Percentiles rank a stretch among this genome's conserved stretches.
These are phyloP conservation scores for Patella caerulea DNA, from an alignment of 2,888 invertebrate genomes.

Conservation along the genomic window DNA sequence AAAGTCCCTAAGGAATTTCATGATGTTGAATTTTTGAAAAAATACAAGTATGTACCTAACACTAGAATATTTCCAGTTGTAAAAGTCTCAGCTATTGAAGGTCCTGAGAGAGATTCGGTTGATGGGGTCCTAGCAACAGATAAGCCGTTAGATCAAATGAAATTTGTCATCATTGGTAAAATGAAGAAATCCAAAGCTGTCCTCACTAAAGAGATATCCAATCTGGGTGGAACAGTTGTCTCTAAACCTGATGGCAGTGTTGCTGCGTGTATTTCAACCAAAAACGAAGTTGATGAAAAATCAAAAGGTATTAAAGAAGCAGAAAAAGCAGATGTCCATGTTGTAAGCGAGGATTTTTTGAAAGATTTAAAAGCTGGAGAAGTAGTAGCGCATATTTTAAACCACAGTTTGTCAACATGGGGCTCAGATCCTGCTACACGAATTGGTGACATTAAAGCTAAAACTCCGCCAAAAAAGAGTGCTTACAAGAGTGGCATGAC, in stretches of 20 bases:
- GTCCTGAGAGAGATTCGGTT: slow-evolving; percentile 55
- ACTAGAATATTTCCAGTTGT: slow-evolving; percentile 68
- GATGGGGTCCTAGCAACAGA: slow-evolving; percentile 38
- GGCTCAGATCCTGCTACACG: slow-evolving; percentile 72
- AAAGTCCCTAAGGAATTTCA: slow-evolving; percentile 79
- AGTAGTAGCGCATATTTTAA: slow-evolving; percentile 78
- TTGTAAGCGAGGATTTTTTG: slow-evolving; percentile 82
- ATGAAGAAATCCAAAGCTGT: slow-evolving; percentile 74
- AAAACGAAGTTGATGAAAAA: slow-evolving; percentile 80
- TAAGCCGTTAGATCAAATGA: slow-evolving; percentile 80
- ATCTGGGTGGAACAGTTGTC: slow-evolving; percentile 83
- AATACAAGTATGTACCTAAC: slow-evolving; percentile 70
- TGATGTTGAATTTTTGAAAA: slow-evolving; percentile 71
- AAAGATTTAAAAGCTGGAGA: slow-evolving; percentile 75
- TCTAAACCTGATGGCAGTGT: slow-evolving; percentile 78
- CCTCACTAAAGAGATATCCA: slow-evolving; percentile 79
- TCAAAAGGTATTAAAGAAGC: slow-evolving; percentile 79
- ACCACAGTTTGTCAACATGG: slow-evolving; percentile 86
- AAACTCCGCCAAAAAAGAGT: too few relatives aligned
- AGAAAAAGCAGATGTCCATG: slow-evolving; percentile 81
- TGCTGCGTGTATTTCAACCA: slow-evolving; percentile 83
- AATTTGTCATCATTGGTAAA: slow-evolving; percentile 78
- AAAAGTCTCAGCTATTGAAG: too few relatives aligned
- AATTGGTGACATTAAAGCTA: slow-evolving; percentile 3
- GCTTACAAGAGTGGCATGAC: too few relatives aligned